Evolutionary conservation across 2,797 vertebrate genomes (phyloP).

Genomic region (Presbytis comata): DNA sequence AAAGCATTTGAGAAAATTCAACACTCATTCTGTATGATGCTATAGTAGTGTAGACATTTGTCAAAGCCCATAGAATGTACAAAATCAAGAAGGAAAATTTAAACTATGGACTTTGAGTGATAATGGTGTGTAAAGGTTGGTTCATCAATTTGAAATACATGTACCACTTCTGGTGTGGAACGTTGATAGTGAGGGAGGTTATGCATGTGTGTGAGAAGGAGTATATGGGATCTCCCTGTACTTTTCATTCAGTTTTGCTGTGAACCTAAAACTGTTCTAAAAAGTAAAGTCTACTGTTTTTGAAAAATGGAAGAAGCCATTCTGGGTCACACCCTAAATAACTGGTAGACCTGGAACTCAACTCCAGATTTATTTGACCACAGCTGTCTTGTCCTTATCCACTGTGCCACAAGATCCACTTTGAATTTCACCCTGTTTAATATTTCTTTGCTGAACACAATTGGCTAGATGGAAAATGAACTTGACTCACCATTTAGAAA

Average conservation of each 20-base stretch:
- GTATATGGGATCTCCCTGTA: background rate
- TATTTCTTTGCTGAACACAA: background rate
- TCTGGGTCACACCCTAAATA: background rate
- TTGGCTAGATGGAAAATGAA: background rate
- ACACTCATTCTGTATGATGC: background rate
- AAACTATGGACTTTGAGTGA: background rate
- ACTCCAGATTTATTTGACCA: background rate
- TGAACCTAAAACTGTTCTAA: background rate
- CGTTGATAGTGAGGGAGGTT: no score
- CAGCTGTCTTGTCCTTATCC: background rate
- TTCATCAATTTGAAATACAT: background rate
- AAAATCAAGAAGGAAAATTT: background rate
- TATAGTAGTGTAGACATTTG: background rate
- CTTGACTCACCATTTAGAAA: background rate
- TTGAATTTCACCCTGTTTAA: background rate
- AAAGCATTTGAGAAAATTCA: background rate
- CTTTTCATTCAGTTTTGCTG: background rate
- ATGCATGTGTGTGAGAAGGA: background rate
- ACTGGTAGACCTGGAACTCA: background rate
- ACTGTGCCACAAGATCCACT: background rate
- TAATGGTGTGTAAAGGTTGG: background rate
- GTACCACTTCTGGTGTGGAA: background rate
- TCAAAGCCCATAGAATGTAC: background rate
- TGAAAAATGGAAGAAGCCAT: background rate
- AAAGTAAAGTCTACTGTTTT: background rate